Conservation (phyloP, 2,113 vertebrate species). For the Chloebia gouldiae region DNA sequence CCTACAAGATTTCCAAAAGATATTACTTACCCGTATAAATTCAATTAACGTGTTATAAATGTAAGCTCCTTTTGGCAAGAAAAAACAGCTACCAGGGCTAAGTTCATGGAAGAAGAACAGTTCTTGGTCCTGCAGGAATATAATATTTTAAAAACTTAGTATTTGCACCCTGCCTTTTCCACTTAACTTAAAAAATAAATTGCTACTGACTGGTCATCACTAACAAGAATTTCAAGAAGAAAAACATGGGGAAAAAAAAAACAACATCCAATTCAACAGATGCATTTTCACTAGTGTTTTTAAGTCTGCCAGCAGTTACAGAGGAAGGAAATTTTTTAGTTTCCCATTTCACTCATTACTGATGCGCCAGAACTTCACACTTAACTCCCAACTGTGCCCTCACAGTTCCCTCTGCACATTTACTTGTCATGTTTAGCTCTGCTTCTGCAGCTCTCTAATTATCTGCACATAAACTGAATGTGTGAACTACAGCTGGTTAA, state of each 20-base stretch:
- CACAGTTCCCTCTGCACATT: not conserved
- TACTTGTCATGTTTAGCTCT: not conserved
- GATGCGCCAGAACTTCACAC: not conserved
- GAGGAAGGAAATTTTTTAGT: not conserved
- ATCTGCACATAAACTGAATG: not conserved
- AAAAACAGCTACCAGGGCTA: constrained; percentile 97
- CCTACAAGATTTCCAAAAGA: not conserved
- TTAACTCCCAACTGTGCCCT: not conserved
- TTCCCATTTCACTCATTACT: not conserved
- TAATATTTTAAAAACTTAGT: constrained; percentile 74
- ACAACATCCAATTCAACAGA: not conserved
- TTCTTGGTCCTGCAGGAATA: constrained; percentile 88
- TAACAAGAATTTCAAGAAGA: not conserved
- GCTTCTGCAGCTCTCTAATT: not conserved
- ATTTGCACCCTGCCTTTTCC: constrained; percentile 11
- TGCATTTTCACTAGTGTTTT: not conserved
- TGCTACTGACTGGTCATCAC: not conserved
- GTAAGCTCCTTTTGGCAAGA: constrained; percentile 93
- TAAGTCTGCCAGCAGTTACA: not conserved
- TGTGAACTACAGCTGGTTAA: not conserved
- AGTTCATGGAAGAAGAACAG: constrained; percentile 98
- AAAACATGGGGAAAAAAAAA: not conserved
- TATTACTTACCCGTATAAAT: constrained; percentile 88
- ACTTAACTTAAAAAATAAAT: not conserved
- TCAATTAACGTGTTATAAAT: constrained; percentile 92